These are phyloP conservation scores for Tapirus indicus DNA, from an alignment of 2,797 vertebrate genomes.

Conservation along the genomic window DNA sequence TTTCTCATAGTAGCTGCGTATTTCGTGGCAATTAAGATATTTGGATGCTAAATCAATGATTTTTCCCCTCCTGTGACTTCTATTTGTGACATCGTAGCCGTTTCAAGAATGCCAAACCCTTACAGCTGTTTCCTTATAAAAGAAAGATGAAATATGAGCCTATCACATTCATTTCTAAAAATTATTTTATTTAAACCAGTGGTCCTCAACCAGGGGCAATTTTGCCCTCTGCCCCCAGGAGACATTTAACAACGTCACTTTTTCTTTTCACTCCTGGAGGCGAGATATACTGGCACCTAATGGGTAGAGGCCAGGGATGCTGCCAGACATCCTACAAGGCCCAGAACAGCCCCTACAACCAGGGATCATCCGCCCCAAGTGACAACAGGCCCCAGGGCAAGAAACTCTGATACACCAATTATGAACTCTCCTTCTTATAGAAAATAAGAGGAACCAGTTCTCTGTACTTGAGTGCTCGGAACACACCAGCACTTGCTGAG, in stretches of 20 bases:
- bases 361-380: not conserved
- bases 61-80: not conserved
- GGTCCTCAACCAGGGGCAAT: not conserved
- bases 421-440: not conserved
- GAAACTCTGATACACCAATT: not conserved
- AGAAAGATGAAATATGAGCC: not conserved
- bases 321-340: no score
- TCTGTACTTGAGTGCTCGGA: not conserved
- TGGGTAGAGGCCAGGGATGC: not conserved
- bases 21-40: not conserved
- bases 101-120: not conserved
- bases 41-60: not conserved
- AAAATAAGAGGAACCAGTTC: not conserved
- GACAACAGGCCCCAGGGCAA: not conserved
- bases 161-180: not conserved
- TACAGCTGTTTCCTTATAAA: not conserved
- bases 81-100: not conserved
- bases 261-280: no score
- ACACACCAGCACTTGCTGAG: not conserved
- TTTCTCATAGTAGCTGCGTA: not conserved
- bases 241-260: not conserved
- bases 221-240: not conserved
- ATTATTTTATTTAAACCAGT: not conserved
- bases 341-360: not conserved
- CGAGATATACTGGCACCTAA: rapidly evolving